These are phyloP conservation scores for Deilephila elpenor DNA, from an alignment of 2,888 invertebrate species.

Conservation along the genomic window DNA sequence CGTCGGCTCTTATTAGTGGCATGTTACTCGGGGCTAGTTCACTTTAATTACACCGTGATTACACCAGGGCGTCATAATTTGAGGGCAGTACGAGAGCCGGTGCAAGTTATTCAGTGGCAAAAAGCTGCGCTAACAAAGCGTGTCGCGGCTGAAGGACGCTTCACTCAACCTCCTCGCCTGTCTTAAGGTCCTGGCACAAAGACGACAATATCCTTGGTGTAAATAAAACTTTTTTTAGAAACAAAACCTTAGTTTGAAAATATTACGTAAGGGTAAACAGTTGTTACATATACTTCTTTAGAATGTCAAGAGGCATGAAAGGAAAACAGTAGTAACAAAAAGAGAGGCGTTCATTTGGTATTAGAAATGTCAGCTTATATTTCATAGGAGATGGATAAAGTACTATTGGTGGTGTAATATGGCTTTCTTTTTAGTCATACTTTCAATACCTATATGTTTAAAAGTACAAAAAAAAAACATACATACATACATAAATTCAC, in stretches of 20 bases:
- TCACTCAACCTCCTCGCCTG: constrained; percentile 48
- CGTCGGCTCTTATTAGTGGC: constrained; percentile 15
- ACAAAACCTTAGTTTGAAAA: background rate
- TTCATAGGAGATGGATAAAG: no score
- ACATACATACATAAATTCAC: no score
- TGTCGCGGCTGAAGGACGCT: constrained; percentile 49
- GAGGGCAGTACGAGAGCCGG: constrained; percentile 33
- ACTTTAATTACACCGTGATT: constrained; percentile 44
- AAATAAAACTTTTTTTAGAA: background rate
- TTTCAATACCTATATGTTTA: no score
- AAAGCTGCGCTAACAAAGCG: constrained; percentile 59
- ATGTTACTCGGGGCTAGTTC: constrained; percentile 34
- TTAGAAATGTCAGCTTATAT: no score
- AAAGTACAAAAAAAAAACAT: no score
- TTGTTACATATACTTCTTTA: no score
- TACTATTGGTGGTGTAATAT: no score
- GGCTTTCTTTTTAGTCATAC: no score
- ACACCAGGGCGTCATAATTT: constrained; percentile 42
- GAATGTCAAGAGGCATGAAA: no score
- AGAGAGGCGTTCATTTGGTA: no score
- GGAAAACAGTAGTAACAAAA: no score
- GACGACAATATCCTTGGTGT: constrained; percentile 4
- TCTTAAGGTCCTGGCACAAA: constrained; percentile 53
- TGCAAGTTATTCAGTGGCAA: constrained; percentile 49
- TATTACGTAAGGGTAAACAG: background rate